These are phyloP conservation scores for Bombus confusus DNA, from an alignment of 1,140 invertebrate genomes.

Conservation along the genomic window DNA sequence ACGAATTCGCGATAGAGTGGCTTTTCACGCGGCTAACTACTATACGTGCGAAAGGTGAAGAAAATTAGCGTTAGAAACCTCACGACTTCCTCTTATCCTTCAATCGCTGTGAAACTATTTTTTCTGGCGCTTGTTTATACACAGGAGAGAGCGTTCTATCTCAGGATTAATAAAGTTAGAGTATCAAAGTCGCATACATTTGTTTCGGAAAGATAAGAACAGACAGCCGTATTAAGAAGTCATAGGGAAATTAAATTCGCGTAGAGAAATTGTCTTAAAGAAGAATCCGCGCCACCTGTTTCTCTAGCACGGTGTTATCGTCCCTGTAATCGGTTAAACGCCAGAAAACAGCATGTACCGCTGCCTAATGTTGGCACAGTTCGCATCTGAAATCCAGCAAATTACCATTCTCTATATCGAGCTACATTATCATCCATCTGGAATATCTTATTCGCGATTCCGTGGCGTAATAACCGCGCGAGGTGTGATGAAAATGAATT, in stretches of 20 bases:
- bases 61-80: constrained; percentile 38
- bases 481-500: constrained; percentile 7
- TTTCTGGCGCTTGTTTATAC: not conserved
- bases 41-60: constrained; percentile 17
- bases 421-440: constrained; percentile 31
- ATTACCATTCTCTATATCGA: constrained; percentile 28
- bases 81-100: constrained; percentile 35
- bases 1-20: not conserved
- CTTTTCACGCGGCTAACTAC: constrained; percentile 3
- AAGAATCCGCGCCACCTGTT: not conserved
- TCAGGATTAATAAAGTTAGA: constrained; percentile 16
- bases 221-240: constrained; percentile 32
- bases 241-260: constrained; percentile 22
- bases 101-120: not conserved
- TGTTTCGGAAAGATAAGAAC: not conserved
- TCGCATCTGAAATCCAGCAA: constrained; percentile 25
- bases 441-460: constrained; percentile 39
- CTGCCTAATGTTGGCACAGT: not conserved
- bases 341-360: constrained; percentile 1
- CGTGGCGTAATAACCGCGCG: not conserved
- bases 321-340: constrained; percentile 7
- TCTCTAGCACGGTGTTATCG: not conserved
- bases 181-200: not conserved
- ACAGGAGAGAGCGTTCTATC: not conserved
- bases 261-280: not conserved